A percentile compares a stretch with the other conserved stretches of the same genome.
phyloP scores from a whole-genome alignment of 2,797 vertebrate species.

The Crenichthys baileyi region DNA sequence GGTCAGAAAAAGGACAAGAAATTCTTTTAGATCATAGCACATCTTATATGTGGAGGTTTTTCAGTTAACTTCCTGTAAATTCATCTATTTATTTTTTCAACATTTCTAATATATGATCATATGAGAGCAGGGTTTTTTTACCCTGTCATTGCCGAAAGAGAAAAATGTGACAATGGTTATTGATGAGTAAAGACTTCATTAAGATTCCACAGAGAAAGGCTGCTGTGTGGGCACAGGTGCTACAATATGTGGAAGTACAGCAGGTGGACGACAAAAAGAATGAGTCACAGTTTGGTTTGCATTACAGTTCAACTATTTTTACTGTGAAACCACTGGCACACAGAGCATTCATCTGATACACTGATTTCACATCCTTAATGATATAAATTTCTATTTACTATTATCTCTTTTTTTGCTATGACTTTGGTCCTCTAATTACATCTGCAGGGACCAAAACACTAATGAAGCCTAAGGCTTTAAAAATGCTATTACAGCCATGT shows the following conservation, averaged over 20 bases:
- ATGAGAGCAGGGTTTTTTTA: background rate
- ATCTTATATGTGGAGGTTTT: background rate
- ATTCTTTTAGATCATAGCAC: background rate
- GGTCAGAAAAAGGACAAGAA: background rate
- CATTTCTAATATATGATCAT: background rate
- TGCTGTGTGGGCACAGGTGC: constrained; percentile 48
- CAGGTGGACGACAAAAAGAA: constrained; percentile 15
- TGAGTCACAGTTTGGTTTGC: constrained; percentile 42
- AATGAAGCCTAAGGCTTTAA: background rate
- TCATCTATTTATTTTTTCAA: no score
- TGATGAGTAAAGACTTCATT: constrained; percentile 33
- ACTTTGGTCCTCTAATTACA: constrained; percentile 12
- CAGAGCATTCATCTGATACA: background rate
- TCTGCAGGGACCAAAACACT: constrained; percentile 3
- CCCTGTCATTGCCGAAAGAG: constrained; percentile 9
- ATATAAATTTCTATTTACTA: background rate
- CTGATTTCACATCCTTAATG: constrained; percentile 14
- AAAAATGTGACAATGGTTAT: constrained; percentile 1
- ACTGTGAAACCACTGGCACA: constrained; percentile 16
- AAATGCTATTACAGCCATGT: constrained; percentile 8
- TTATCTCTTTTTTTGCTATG: background rate
- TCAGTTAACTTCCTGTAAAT: no score
- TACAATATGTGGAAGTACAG: constrained; percentile 39
- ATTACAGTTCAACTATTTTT: constrained; percentile 13
- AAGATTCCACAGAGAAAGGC: constrained; percentile 31